Percentiles rank a stretch among this genome's conserved stretches.
Evolutionary conservation across 2,888 invertebrate genomes (phyloP).

Genomic region (Oxystoma pomonae): DNA sequence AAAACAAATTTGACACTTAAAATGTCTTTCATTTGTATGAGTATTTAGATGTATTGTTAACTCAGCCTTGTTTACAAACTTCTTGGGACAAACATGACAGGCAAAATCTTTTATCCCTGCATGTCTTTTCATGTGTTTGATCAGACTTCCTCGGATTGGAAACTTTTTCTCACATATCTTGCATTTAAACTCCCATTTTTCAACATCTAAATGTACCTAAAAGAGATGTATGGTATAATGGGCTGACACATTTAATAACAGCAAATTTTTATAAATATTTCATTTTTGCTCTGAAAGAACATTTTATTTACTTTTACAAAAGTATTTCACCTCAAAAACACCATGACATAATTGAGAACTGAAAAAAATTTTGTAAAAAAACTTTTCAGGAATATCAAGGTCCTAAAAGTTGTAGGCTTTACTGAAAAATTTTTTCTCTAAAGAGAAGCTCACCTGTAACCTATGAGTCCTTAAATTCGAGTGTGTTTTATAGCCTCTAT

Average conservation of each 20-base stretch:
- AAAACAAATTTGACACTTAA: conserved; percentile 31
- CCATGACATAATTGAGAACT: too few species aligned
- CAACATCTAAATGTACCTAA: conserved; percentile 31
- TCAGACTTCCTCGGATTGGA: conserved; percentile 34
- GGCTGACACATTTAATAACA: too few species aligned
- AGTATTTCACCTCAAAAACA: too few species aligned
- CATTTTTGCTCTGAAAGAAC: too few species aligned
- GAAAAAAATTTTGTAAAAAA: too few species aligned
- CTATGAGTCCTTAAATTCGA: conserved; percentile 33
- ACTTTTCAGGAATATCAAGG: too few species aligned
- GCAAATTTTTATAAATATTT: too few species aligned
- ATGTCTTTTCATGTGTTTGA: conserved; percentile 33
- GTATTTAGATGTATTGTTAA: conserved; percentile 32
- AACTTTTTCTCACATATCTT: conserved; percentile 32
- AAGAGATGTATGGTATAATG: too few species aligned
- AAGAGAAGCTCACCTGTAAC: conserved; percentile 33
- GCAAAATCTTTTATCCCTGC: conserved; percentile 39
- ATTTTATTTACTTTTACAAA: too few species aligned
- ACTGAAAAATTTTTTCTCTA: too few species aligned
- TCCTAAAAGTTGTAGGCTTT: too few species aligned
- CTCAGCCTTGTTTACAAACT: conserved; percentile 36
- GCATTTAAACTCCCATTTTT: conserved; percentile 35
- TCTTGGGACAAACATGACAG: conserved; percentile 42
- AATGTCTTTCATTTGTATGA: conserved; percentile 33
- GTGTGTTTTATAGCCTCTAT: conserved; percentile 34